phyloP scores from a whole-genome alignment of 2,888 invertebrate genomes.

The Eustalomyia histrio region DNA sequence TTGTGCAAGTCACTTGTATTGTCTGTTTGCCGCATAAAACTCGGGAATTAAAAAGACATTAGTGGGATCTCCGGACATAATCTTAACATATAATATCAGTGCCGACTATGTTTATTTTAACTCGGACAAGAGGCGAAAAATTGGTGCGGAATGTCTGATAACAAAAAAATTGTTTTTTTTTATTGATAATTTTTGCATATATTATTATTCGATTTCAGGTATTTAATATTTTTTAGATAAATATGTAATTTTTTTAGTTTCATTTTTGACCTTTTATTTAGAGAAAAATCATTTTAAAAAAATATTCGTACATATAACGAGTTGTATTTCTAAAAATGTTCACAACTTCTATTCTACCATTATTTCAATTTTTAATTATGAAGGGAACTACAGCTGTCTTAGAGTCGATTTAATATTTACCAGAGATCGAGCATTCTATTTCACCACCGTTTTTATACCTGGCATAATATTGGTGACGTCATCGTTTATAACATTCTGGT shows the following conservation, averaged over 20 bases:
- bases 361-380: constrained; percentile 64
- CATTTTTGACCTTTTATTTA: constrained; percentile 28
- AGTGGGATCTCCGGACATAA: too few species aligned
- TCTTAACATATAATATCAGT: too few species aligned
- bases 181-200: background rate
- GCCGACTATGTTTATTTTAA: too few species aligned
- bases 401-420: constrained; percentile 96
- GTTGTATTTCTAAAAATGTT: constrained; percentile 2
- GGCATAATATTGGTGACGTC: constrained; percentile 97
- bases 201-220: background rate
- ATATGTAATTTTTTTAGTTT: constrained; percentile 33
- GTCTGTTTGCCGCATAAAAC: too few species aligned
- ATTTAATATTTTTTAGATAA: background rate
- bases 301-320: background rate
- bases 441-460: constrained; percentile 97
- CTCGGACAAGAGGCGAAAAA: too few species aligned
- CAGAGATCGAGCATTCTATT: constrained; percentile 97
- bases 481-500: constrained; percentile 98
- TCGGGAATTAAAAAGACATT: too few species aligned
- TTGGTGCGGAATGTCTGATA: too few species aligned
- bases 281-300: constrained; percentile 9
- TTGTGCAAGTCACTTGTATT: too few species aligned
- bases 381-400: constrained; percentile 98
- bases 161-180: too few species aligned
- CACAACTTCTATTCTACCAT: constrained; percentile 38